Evolutionary conservation across 2,888 invertebrate species (phyloP).

Genomic region (Strigamia crassipes): DNA sequence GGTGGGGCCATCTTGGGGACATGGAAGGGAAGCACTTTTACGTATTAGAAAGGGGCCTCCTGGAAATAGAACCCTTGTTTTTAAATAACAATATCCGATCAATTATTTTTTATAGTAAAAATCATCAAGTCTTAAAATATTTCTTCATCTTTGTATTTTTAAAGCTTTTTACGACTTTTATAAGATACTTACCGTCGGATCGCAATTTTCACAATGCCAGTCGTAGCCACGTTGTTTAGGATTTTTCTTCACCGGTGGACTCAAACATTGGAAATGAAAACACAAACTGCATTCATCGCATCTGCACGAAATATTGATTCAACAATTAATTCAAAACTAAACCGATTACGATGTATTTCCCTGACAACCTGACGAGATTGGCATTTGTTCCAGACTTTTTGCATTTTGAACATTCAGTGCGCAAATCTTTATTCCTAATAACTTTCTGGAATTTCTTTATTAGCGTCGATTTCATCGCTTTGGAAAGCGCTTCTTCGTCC

Average conservation of each 20-base stretch:
- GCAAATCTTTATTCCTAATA: constrained; percentile 52
- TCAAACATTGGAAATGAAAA: constrained; percentile 90
- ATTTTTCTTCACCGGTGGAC: constrained; percentile 90
- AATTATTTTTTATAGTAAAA: background rate
- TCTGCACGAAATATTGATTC: constrained; percentile 45
- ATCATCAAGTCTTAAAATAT: too few species aligned
- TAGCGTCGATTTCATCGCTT: background rate
- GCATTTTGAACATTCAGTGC: constrained; percentile 70
- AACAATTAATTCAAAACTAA: background rate
- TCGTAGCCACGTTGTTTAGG: constrained; percentile 92
- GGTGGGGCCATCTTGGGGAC: constrained; percentile 20
- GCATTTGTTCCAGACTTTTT: constrained; percentile 65
- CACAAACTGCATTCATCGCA: constrained; percentile 75
- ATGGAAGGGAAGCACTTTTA: constrained; percentile 30
- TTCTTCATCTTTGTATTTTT: background rate
- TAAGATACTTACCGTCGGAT: constrained; percentile 74
- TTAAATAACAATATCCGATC: background rate
- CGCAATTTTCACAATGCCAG: constrained; percentile 95
- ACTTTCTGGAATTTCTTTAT: constrained; percentile 37
- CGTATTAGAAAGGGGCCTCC: constrained; percentile 22
- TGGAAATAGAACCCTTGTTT: constrained; percentile 18
- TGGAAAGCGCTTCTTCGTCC: background rate
- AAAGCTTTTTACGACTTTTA: background rate
- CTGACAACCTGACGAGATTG: constrained; percentile 70
- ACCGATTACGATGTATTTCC: background rate